Evolutionary conservation across 1,140 invertebrate genomes (phyloP), one percentile per base, ranked within the genome.

Genomic region (Eupristina koningsbergeri): DNA sequence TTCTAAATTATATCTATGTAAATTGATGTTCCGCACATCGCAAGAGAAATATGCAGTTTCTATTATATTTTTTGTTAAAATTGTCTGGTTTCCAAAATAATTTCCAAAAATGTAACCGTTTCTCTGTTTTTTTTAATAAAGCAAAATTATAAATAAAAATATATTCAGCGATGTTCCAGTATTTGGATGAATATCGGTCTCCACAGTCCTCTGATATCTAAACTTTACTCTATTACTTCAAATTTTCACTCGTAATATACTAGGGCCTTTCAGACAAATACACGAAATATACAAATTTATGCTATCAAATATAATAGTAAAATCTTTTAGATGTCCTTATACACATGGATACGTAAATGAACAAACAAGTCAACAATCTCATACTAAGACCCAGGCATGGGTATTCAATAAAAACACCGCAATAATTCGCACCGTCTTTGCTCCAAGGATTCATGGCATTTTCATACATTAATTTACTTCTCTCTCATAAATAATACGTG

Each of bases 221-320:
- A 69, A 69, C 39, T 69, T 36, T 19, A 69, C 34, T 39, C 34
- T 7, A 69, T 11, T 39, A 36, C 39, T 69, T 69, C 67, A 39
- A 31, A 19, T 29, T 3, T 36, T 15, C 67, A 11, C 67, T 69
- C 34, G 39, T 39, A 39, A 9, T 36, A 36, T 39, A 39, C 67
- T 34, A 39, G 19, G 67, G 5, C 67, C 36, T 69, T 29, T 69
- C 26, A 69, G 36, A 36, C 39, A 34, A 69, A 69, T 36, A 36
- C 67, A 17, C 36, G 36, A 69, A 22, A 29, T 69, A 17, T 69
- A 69, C 34, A 36, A 26, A 69, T 69, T 69, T 69, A 69, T 69
- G 13, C 67, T 36, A 69, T 69, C 34, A 69, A 69, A 69, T 69
- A 69, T 69, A 69, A 69, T 69, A 69, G 39, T 69, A 36, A 36